Conservation (phyloP, 1,140 invertebrate species). For the Cotesia vestalis region DNA sequence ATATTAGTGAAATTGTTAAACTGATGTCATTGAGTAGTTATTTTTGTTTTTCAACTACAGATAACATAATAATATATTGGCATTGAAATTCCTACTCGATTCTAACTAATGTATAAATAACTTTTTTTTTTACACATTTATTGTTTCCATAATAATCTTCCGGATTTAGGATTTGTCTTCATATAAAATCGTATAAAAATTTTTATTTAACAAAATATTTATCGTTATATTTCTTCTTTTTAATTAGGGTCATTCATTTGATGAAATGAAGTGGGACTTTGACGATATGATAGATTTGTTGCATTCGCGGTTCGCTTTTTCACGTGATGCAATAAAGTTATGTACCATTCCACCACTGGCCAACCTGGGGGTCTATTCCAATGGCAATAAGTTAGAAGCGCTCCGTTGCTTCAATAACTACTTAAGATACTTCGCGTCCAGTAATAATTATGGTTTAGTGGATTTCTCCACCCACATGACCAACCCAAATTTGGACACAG, state of each 20-base stretch:
- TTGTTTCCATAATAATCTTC: too few relatives aligned
- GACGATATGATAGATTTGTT: conserved; percentile 32
- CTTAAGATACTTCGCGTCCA: not conserved
- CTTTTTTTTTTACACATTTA: too few relatives aligned
- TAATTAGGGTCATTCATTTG: conserved; percentile 21
- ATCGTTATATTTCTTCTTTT: conserved; percentile 7
- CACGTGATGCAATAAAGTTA: conserved; percentile 39
- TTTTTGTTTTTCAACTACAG: too few relatives aligned
- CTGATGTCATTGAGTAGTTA: too few relatives aligned
- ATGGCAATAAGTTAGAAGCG: not conserved
- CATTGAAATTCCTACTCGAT: too few relatives aligned
- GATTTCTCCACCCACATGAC: conserved; percentile 14
- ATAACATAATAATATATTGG: too few relatives aligned
- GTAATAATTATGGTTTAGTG: not conserved
- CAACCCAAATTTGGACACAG: not conserved
- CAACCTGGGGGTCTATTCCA: conserved; percentile 25
- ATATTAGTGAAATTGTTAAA: too few relatives aligned
- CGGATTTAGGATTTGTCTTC: too few relatives aligned
- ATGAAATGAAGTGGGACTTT: conserved; percentile 34
- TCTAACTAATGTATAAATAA: too few relatives aligned
- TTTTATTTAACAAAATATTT: not conserved
- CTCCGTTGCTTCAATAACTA: conserved; percentile 4
- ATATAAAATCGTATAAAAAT: not conserved
- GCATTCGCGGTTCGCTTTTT: conserved; percentile 36
- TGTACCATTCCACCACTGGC: conserved; percentile 46